Evolutionary conservation across 1,140 invertebrate species (phyloP), one percentile per base, ranked within the genome.

Genomic region (Cherax quadricarinatus): DNA sequence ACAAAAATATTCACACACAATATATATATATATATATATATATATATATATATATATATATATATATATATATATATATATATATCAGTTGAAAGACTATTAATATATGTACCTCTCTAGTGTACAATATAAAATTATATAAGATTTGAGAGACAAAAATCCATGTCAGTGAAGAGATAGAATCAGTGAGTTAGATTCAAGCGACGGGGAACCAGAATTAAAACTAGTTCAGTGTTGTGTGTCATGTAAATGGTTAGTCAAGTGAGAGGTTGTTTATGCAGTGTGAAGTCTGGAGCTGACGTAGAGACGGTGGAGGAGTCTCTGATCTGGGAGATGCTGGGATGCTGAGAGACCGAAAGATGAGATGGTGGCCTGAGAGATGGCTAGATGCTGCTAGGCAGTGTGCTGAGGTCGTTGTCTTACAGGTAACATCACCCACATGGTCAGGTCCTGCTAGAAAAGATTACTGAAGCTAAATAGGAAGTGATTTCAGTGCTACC

Each of bases 1-100:
- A 41, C 30, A 41, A 41, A 41, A 41, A 41, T 41, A 41, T 41
- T 1, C 30, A 41, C 30, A 41, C 30, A 41, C 30, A 41, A 41
- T 1, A 41, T 60, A 70, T 70, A 18, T 70, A 70, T 70, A 18
- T 70, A 70, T 70, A 18, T 70, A 70, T 70, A 18, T 70, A 70
- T 70, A 18, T 70, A 70, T 70, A 18, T 57, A 57, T 57, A 57
- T 57, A 57, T 57, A 57, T 57, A 70, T 70, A 18, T 70, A 70
- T 70, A 70, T 70, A 70, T 70, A 70, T 70, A 70, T 70, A 70
- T 70, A 70, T 70, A 70, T 70, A 70, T 70, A 70, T 70, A 70
- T 70, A 70, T 70, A 70, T 70, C 3, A 1, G 9, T 60, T 60
- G 1, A 16, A 60, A 60, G 16, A 3, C 1, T 12, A 60, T 60